Conservation (phyloP, 2,888 invertebrate genomes). For the Tenthredo distinguenda region DNA sequence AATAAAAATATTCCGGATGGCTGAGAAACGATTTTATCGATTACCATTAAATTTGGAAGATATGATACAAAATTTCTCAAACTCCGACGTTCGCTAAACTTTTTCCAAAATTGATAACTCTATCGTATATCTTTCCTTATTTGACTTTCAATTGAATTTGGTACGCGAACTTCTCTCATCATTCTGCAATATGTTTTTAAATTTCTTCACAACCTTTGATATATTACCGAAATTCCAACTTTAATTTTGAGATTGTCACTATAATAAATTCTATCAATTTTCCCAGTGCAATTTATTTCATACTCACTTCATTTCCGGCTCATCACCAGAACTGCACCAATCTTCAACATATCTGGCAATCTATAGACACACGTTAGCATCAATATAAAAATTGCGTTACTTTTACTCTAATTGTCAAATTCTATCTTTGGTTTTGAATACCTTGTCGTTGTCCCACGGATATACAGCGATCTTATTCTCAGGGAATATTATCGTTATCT, state of each 20-base stretch:
- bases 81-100: neutral
- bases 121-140: neutral
- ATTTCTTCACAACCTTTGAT: no score
- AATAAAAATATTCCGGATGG: neutral
- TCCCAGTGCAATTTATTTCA: neutral
- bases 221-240: neutral
- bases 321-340: neutral
- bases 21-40: neutral
- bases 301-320: neutral
- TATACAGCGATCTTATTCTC: neutral
- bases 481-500: neutral
- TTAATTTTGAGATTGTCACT: neutral
- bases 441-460: neutral
- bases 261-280: neutral
- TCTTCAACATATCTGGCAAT: neutral
- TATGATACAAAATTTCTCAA: neutral
- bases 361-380: neutral
- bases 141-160: neutral
- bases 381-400: neutral
- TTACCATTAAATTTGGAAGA: neutral
- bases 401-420: neutral
- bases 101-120: neutral
- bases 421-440: neutral
- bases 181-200: no score
- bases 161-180: no score